Evolutionary conservation across 1,140 invertebrate species (phyloP).

Genomic region (Drosophila ogumai): DNA sequence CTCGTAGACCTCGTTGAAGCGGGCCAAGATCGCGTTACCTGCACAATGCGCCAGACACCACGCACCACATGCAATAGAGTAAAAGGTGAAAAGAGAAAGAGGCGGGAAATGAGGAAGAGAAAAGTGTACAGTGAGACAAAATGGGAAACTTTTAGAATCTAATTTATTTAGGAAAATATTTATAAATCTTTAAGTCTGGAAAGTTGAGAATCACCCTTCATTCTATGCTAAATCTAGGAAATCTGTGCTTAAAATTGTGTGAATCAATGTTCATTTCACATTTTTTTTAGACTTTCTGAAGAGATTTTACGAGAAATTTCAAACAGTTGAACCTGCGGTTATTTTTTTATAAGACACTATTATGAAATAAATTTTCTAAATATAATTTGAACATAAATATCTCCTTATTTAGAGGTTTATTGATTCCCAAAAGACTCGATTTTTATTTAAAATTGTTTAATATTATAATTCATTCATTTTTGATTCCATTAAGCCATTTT

Average conservation of each 20-base stretch:
- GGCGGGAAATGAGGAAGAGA: conserved; percentile 9
- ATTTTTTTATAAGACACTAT: no score
- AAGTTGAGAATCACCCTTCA: no score
- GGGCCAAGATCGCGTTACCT: conserved; percentile 83
- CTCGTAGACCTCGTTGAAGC: conserved; percentile 79
- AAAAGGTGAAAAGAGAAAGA: conserved; percentile 24
- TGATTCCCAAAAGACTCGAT: rapidly evolving
- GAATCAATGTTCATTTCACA: no score
- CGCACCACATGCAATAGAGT: conserved; percentile 4
- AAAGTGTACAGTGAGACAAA: conserved; percentile 22
- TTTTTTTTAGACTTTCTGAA: no score
- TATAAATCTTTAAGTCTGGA: neutral
- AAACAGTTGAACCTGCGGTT: no score
- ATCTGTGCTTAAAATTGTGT: no score
- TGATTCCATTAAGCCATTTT: conserved; percentile 7
- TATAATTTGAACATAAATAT: no score
- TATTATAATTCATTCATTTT: conserved; percentile 18
- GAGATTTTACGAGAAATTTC: no score
- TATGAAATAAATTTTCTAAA: no score
- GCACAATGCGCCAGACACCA: conserved; percentile 13
- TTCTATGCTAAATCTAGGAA: no score
- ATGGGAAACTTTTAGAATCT: rapidly evolving
- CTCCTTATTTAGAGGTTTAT: neutral
- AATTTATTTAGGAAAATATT: neutral
- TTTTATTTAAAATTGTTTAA: neutral